Evolutionary conservation across 2,888 invertebrate species (phyloP), one percentile per base, ranked within the genome.

Genomic region (Drosophila phalerata): DNA sequence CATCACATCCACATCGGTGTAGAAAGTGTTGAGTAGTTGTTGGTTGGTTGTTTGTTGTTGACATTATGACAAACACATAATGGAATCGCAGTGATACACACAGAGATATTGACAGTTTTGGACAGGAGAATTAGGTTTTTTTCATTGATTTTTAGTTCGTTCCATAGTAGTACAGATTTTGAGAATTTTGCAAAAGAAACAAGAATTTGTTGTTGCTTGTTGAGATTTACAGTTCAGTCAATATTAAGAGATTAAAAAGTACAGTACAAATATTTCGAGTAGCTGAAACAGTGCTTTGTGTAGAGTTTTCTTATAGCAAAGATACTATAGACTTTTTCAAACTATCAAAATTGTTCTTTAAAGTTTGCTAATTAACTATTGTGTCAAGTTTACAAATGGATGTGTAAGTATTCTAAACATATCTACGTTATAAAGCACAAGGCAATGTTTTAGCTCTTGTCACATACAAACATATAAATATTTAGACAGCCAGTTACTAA

Each of bases 171-270:
- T 64, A 52, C 47, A 63, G 47, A 62, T 72, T 77, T 67, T 63
- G 67, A 64, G 57, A 57, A 77, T 68, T 69, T 81, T 77, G 79
- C 61, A 80, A 90, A 90, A 90, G 81, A 83, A 73, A 90, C 70
- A 88, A 77, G 61, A 87, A 85, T 89, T 89, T 75, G 61, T 77
- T 86, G 81, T 81, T 89, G 79, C 75, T 78, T 72, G 67, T 88
- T 90, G 77, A 90, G 78, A 78, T 71, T 70, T 56, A 85, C 69
- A 74, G 68, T 77, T 76, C 63, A 69, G 42, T 48, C 30, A 66
- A 66, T 56, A 73, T 13, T 64, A 52, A 47, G 61, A 62, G n/a
- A n/a, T n/a, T n/a, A 65, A 67, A 63, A 65, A 53, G n/a, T 57
- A 62, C 66, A 55, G 11, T 71, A 86, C 69, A 81, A 47, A 65